Base-by-base conservation (phyloP, 1,140 invertebrate genomes). In the Neuroterus valhalla region DNA sequence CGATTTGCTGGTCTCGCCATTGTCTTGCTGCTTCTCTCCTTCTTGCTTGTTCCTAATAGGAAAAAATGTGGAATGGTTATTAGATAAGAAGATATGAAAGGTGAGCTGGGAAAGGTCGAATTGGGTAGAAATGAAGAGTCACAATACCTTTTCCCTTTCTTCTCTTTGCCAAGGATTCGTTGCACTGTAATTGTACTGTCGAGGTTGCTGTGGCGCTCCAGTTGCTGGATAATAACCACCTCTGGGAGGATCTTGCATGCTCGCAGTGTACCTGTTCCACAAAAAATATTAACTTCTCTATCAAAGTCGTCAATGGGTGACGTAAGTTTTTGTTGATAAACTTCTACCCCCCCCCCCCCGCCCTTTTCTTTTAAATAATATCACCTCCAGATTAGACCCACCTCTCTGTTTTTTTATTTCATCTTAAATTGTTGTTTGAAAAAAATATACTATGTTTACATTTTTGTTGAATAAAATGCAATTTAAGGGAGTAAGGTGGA, bases 151-250 rank as follows among this genome's bases (percentile, higher is more conserved):
- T 90, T 98, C 96, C 78, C 95, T 93, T 87, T 97, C 96, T 90
- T 97, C 96, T 68, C 96, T 91, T 81, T 96, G 95, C 96, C 96
- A 97, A 1, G 96, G 96, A 91, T 96, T 96, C 66, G 93, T 92
- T 19, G 91, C 91, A 78, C 86, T 90, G 46, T 91, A 91, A 14
- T 90, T 91, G 81, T 90, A 91, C 72, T 91, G 87, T 46, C 87
- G 87, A 8, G 88, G 87, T 70, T 90, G 89, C 46, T 88, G 83
- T 31, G 79, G 81, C 66, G 82, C 87, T 74, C 83, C 73, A 71
- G 82, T 81, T 43, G 91, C 86, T 26, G 92, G 92, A 89, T 95
- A 93, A 84, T 94, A 95, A 42, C 93, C 92, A 81, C 94, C 95
- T 81, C 94, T 92, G 0, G 95, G 95, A 26, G 94, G 93, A 88